Base-by-base conservation (phyloP, 2,797 vertebrate genomes). In the Sebastes steindachneri region DNA sequence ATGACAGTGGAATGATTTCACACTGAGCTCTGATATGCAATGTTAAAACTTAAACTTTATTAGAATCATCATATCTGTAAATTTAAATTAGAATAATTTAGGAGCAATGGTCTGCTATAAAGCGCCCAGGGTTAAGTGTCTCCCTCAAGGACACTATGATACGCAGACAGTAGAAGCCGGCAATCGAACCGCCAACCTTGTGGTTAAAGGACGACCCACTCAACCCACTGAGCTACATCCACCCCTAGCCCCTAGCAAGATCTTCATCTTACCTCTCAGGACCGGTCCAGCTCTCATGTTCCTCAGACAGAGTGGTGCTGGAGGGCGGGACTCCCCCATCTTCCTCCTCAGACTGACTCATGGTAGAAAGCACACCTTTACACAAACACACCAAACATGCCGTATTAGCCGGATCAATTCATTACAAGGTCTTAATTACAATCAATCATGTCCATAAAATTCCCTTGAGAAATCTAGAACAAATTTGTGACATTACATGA, bases 331-430 rank as follows among this genome's bases (percentile, higher is more conserved):
- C 17, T 7, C 5, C 53, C 51, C 15, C 72, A 3, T 53, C 55
- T 53, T 62, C 64, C 21, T 72, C 58, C 41, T 69, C 33, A 57
- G 51, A 35, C 17, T 57, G 4, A 68, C 4, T 78, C 81, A 87
- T 87, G 5, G 60, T 68, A 2, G 12, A 5, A 7, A 17, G 2
- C 0, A 10, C 2, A 35, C 26, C 75, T 85, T 31, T 4, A 48
- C 1, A 21, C 17, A 72, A 53, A 55, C 26, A 37, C 4, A 59
- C 0, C 11, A 15, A 63, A 64, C 48, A 68, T 17, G 9, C 4
- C 2, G 9, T 19, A 12, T 78, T 54, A n/a, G 31, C 17, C 11
- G 3, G 7, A 37, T 7, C 6, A 7, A 17, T 3, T 17, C 1
- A 72, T 33, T 8, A 33, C 10, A 68, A 10, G 3, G 1, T 41